These are phyloP conservation scores for Tragelaphus buxtoni DNA, from an alignment of 2,113 vertebrate species.

Conservation along the genomic window DNA sequence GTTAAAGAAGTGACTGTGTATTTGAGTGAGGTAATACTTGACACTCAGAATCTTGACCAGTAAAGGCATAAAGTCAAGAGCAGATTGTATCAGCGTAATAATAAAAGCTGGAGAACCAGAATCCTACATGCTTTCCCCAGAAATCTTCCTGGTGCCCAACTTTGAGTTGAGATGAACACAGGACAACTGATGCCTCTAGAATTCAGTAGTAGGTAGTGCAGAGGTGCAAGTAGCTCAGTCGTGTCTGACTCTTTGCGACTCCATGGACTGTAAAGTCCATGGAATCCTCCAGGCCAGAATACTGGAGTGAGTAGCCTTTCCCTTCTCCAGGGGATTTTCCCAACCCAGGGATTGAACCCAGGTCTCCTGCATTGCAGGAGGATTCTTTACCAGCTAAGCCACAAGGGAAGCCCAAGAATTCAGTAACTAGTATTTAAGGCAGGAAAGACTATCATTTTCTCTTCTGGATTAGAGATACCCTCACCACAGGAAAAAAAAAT, in stretches of 20 bases:
- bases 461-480: not conserved
- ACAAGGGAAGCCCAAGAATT: not conserved
- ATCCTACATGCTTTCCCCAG: not conserved
- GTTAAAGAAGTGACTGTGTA: conserved; percentile 13
- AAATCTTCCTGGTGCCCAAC: not conserved
- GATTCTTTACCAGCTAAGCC: not conserved
- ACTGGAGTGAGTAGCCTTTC: not conserved
- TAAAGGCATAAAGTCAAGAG: not conserved
- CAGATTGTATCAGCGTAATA: conserved; percentile 15
- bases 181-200: not conserved
- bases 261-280: too few species aligned
- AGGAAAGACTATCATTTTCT: not conserved
- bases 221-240: not conserved
- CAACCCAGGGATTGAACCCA: not conserved
- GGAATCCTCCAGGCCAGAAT: not conserved
- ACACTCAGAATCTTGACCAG: conserved; percentile 8
- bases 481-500: not conserved
- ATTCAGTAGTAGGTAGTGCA: not conserved
- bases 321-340: not conserved
- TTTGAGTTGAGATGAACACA: not conserved
- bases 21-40: conserved; percentile 31
- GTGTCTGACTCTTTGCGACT: too few species aligned
- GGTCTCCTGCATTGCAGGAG: not conserved
- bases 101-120: not conserved
- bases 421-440: not conserved